Percentiles rank a stretch among this genome's conserved stretches.
Conservation (phyloP, 2,888 invertebrate genomes). For the Zygaena filipendulae region DNA sequence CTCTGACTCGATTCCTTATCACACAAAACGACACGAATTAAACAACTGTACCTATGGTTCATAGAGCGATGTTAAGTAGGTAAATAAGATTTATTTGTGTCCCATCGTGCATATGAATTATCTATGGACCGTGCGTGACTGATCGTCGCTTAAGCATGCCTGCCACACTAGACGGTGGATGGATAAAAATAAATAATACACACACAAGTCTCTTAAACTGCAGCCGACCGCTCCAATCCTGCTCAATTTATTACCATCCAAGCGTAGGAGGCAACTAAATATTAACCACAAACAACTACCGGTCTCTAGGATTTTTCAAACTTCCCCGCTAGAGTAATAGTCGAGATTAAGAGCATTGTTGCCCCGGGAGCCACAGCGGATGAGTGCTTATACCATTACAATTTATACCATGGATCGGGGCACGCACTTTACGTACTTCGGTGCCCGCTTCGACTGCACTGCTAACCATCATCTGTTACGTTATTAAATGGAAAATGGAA, state of each 20-base stretch:
- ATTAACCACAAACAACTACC: constrained; percentile 51
- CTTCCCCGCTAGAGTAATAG: constrained; percentile 51
- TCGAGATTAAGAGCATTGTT: constrained; percentile 55
- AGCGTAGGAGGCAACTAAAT: constrained; percentile 60
- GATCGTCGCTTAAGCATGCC: constrained; percentile 37
- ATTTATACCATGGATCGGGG: constrained; percentile 39
- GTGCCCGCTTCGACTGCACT: constrained; percentile 49
- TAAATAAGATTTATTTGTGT: constrained; percentile 25
- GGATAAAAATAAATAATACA: constrained; percentile 18
- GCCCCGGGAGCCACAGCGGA: constrained; percentile 48
- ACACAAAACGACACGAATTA: constrained; percentile 21
- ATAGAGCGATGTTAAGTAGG: constrained; percentile 17
- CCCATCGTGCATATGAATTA: constrained; percentile 23
- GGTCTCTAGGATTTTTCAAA: constrained; percentile 41
- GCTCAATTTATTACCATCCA: constrained; percentile 42
- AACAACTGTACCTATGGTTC: constrained; percentile 21
- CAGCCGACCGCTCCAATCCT: constrained; percentile 28
- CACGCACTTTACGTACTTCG: constrained; percentile 39
- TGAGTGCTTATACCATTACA: constrained; percentile 58
- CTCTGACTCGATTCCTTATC: too few relatives aligned
- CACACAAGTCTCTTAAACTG: too few relatives aligned
- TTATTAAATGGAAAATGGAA: constrained; percentile 50
- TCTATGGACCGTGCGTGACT: constrained; percentile 40
- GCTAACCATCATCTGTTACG: constrained; percentile 47
- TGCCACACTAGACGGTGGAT: constrained; percentile 33